Base-by-base conservation (phyloP, 2,888 invertebrate species). In the Thecocarcelia acutangulata region DNA sequence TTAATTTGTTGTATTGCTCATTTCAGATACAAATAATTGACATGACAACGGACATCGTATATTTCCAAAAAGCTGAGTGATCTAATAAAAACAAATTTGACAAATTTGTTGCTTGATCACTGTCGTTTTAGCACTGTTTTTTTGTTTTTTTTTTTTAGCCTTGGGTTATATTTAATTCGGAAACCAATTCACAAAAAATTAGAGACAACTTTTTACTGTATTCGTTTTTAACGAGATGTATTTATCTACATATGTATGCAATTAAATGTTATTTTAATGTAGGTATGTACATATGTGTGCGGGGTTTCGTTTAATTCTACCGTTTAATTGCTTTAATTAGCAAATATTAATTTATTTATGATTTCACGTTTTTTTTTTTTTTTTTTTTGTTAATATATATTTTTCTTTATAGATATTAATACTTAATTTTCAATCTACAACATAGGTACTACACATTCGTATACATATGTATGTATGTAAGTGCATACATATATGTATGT, bases 141-240 rank as follows among this genome's bases (percentile, higher is more conserved):
- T 48, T 21, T 17, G 19, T 5, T 42, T 42, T 24, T 40, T 46
- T 3, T 19, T 48, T 63, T 21, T 17, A 50, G 58, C 66, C 72
- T 66, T 58, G 58, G 59, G 28, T 52, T 72, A 79, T 73, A 66
- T 73, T 61, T 73, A 79, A 68, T 46, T 17, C 54, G 11, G 21
- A 37, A 40, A 19, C 24, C 4, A 40, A 40, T 33, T 33, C 33
- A 33, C 33, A 2, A 72, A 42, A 40, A 56, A 24, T 40, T 46
- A 50, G 13, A 44, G 0, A 64, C 37, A 40, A 42, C 42, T 64
- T 70, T 64, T 77, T 72, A 50, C 44, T 66, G 73, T 66, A 42
- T 59, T 58, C 24, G 54, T 79, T 66, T 9, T 66, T 70, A 50
- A 56, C 13, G n/a, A 24, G n/a, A 24, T 37, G 33, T 33, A 58